Base-by-base conservation (phyloP, 1,140 invertebrate genomes). In the Apolygus lucorum region DNA sequence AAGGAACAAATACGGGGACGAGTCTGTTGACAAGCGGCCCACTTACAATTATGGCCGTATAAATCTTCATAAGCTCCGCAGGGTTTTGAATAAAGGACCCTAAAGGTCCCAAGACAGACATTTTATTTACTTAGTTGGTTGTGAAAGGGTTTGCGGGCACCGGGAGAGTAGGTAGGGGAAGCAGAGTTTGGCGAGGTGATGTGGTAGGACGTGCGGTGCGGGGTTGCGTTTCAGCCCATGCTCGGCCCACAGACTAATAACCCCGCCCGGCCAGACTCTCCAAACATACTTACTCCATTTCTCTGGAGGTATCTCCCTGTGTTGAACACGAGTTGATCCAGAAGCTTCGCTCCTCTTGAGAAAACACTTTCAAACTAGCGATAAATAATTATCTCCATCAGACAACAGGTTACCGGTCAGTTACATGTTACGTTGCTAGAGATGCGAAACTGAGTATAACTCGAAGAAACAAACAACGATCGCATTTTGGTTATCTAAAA, bases 71-170 rank as follows among this genome's bases (percentile, higher is more conserved):
- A 59, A 59, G 54, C 54, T 59, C 54, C 4, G 54, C 11, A 24
- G 22, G 54, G 54, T 59, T 59, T 59, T 59, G 54, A 59, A 59
- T 59, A 59, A 59, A 59, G 54, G 54, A 59, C 11, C 54, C 54
- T 22, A 4, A 22, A 4, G 22, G 54, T 59, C 54, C 54, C 54
- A 59, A 59, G 54, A 59, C 54, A 59, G 54, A 59, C 54, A 59
- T 59, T 59, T 59, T 59, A 59, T 59, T 59, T 59, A 59, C 54
- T 59, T 59, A 59, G 54, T 22, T 22, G 54, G 54, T 59, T 59
- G 54, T 59, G 54, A 59, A 59, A 59, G 54, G 54, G 54, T 59
- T 59, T 59, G 54, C 11, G 54, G 22, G 54, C 11, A 22, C 11
- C 4, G 54, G 54, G 54, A 42, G 34, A 8, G 4, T 42, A 42